Conservation (phyloP, 2,797 vertebrate genomes). For the Halcyon leucocephala region DNA sequence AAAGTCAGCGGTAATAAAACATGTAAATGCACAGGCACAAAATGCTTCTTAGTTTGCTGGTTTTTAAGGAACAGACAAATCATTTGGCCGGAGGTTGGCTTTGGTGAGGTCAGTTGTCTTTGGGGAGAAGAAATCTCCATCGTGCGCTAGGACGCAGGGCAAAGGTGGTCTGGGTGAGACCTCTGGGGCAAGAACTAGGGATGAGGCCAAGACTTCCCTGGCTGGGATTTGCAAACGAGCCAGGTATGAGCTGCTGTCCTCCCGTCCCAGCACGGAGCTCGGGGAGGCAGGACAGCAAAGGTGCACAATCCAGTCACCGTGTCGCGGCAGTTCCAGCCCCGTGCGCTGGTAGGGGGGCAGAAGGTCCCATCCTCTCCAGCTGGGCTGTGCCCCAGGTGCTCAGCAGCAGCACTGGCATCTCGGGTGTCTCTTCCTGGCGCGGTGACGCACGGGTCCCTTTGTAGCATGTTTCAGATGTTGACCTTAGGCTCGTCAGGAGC, state of each 20-base stretch:
- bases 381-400: neutral
- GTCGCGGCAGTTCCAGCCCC: neutral
- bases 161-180: neutral
- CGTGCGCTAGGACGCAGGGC: neutral
- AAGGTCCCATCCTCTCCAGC: neutral
- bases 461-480: neutral
- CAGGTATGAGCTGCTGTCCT: neutral
- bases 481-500: neutral
- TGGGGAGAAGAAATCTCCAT: neutral
- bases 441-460: neutral
- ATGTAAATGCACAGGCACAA: neutral
- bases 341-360: neutral
- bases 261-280: neutral
- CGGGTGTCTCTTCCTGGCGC: accelerated
- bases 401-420: neutral
- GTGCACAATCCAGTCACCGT: accelerated
- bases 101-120: neutral
- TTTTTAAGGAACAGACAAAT: neutral
- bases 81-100: neutral
- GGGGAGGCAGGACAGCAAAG: neutral
- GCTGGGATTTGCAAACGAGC: accelerated
- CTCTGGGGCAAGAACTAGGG: neutral
- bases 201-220: neutral
- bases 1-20: neutral
- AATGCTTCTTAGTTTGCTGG: neutral